phyloP scores from a whole-genome alignment of 2,888 invertebrate species.

The Drosophila formosana region DNA sequence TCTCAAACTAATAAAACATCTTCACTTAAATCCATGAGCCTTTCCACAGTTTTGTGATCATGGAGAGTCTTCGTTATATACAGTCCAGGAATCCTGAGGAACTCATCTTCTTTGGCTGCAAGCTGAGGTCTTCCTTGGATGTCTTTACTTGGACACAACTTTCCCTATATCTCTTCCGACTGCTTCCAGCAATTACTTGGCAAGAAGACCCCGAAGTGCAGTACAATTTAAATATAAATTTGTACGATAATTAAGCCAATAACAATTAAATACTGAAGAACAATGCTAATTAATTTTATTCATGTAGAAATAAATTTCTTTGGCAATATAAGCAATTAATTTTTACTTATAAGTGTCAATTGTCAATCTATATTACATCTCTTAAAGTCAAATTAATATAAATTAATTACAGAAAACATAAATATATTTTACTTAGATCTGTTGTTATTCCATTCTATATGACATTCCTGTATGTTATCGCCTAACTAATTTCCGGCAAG shows the following conservation, averaged over 20 bases:
- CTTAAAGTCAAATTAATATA: no score
- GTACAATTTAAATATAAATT: neutral
- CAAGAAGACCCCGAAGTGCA: neutral
- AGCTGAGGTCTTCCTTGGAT: conserved; percentile 89
- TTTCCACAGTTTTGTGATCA: conserved; percentile 91
- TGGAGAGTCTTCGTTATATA: conserved; percentile 97
- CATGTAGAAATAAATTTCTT: no score
- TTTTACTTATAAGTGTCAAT: no score
- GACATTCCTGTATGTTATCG: no score
- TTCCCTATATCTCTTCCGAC: no score
- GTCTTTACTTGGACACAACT: no score
- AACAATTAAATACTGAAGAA: no score
- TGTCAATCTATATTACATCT: no score
- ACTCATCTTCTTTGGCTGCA: conserved; percentile 95
- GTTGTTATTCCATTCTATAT: no score
- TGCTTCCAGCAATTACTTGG: neutral
- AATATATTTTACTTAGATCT: neutral
- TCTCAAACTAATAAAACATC: no score
- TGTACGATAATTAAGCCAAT: neutral
- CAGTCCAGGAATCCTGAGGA: conserved; percentile 89
- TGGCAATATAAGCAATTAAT: no score
- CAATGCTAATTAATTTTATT: neutral
- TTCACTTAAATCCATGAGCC: conserved; percentile 42
- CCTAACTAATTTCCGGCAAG: neutral
- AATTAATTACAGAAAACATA: neutral